Percentiles rank a stretch among this genome's conserved stretches.
These are phyloP conservation scores for Hymenochirus boettgeri DNA, from an alignment of 2,113 vertebrate species.

Conservation along the genomic window DNA sequence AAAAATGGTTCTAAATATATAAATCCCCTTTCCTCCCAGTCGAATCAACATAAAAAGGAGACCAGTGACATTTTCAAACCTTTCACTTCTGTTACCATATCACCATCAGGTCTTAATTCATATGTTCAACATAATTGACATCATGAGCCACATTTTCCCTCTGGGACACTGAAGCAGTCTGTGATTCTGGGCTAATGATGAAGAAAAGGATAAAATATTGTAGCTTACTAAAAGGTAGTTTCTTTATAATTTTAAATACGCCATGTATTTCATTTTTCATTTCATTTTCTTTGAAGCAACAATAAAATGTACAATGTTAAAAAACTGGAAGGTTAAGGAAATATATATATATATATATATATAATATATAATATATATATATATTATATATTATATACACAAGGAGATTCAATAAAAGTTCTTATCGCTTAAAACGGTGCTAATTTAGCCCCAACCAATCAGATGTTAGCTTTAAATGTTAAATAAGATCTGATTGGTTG, in stretches of 20 bases:
- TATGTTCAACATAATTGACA: slow-evolving; percentile 25
- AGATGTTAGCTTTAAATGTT: no score
- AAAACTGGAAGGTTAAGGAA: no score
- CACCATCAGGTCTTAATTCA: slow-evolving; percentile 30
- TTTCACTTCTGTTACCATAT: slow-evolving; percentile 13
- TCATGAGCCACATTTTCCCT: slow-evolving; percentile 12
- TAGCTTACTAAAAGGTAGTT: not conserved
- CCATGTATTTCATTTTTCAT: not conserved
- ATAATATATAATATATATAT: no score
- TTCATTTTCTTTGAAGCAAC: not conserved
- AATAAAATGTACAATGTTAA: no score
- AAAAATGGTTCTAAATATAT: slow-evolving; percentile 8
- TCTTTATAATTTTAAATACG: not conserved
- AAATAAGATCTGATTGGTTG: no score
- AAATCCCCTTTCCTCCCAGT: slow-evolving; percentile 32
- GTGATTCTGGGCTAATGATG: slow-evolving; percentile 22
- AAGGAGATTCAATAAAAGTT: no score
- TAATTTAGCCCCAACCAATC: no score
- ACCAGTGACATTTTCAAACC: slow-evolving; percentile 17
- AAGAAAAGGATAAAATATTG: not conserved
- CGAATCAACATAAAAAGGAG: slow-evolving; percentile 3
- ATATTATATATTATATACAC: no score
- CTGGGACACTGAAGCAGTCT: slow-evolving; percentile 21
- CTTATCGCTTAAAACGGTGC: no score
- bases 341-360: no score